These are phyloP conservation scores for Phaonia tiefii DNA, from an alignment of 2,888 invertebrate genomes.

Conservation along the genomic window DNA sequence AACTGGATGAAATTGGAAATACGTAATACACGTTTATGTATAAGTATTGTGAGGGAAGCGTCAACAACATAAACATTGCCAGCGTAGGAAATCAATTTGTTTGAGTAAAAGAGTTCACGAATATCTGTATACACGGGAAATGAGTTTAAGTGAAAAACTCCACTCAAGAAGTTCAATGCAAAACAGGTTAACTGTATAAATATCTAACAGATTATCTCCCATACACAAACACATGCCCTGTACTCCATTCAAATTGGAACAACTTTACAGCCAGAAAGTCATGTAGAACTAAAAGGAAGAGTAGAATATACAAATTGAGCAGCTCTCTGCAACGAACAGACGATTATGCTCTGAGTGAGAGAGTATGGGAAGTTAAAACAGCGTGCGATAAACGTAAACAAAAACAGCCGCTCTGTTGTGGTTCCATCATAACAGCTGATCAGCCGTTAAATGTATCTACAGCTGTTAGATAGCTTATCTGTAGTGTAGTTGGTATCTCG, in stretches of 20 bases:
- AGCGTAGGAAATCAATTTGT: constrained; percentile 13
- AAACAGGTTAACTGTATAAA: constrained; percentile 42
- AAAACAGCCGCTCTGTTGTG: constrained; percentile 32
- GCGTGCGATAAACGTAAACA: neutral
- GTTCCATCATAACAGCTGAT: constrained; percentile 50
- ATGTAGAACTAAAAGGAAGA: no score
- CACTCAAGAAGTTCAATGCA: neutral
- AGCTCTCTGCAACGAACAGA: neutral
- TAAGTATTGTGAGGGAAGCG: neutral
- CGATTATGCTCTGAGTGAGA: neutral
- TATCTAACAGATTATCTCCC: constrained; percentile 32
- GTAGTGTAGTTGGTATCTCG: no score
- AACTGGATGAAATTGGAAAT: neutral
- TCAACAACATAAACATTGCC: neutral
- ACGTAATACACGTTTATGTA: neutral
- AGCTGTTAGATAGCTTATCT: constrained; percentile 36
- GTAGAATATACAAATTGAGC: neutral
- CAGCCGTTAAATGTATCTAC: constrained; percentile 48
- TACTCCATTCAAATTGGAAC: constrained; percentile 17
- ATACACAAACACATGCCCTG: neutral
- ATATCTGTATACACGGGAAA: no score
- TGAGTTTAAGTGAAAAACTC: no score
- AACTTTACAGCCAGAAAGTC: neutral
- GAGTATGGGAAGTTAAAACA: neutral
- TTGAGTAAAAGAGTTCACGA: constrained; percentile 36